Percentiles rank a stretch among this genome's conserved stretches.
These are phyloP conservation scores for Liparis tanakae DNA, from an alignment of 2,797 vertebrate genomes.

Conservation along the genomic window DNA sequence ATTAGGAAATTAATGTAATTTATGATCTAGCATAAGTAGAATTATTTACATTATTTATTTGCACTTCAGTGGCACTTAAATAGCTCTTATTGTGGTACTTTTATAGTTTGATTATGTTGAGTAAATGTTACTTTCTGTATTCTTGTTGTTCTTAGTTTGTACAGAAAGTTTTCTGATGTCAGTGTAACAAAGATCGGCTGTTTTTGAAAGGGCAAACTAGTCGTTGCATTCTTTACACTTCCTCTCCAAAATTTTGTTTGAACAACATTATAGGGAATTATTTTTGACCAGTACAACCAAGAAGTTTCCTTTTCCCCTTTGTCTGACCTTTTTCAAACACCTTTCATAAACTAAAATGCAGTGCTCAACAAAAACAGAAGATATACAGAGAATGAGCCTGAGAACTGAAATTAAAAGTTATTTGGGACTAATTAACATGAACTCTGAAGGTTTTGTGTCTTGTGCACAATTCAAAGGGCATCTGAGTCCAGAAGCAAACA, in stretches of 20 bases:
- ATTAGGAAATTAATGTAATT: slow-evolving; percentile 5
- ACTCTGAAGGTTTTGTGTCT: neutral
- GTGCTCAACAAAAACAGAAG: neutral
- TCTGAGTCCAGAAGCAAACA: neutral
- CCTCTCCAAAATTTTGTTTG: neutral
- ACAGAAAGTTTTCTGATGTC: slow-evolving; percentile 2
- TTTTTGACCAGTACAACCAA: neutral
- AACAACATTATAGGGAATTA: neutral
- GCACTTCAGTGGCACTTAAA: no score
- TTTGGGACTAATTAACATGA: neutral
- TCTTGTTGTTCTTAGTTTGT: no score
- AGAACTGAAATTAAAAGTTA: neutral
- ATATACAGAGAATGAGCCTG: neutral
- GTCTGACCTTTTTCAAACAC: neutral
- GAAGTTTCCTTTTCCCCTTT: neutral
- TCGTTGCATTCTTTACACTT: neutral
- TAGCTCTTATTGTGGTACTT: no score
- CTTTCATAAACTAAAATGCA: neutral
- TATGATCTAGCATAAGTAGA: slow-evolving; percentile 1
- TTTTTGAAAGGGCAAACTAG: neutral
- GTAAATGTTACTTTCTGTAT: no score
- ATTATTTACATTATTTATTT: no score
- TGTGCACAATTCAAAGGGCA: neutral
- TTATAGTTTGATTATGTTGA: no score
- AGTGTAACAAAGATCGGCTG: neutral